These are phyloP conservation scores for Megaustenia siamemsis DNA, from an alignment of 2,888 invertebrate species.

Conservation along the genomic window DNA sequence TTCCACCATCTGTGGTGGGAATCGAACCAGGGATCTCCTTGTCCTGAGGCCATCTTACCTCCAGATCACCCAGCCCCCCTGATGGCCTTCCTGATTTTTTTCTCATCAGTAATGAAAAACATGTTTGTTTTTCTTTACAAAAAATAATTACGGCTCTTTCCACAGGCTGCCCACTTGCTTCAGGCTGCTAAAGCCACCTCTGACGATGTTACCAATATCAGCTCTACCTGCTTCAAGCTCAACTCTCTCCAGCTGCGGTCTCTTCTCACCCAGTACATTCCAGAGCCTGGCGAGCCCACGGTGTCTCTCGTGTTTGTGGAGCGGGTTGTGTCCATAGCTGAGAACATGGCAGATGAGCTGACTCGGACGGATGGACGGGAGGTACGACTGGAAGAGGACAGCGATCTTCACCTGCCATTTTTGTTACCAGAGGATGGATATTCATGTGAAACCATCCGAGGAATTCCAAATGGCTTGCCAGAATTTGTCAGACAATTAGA, in stretches of 20 bases:
- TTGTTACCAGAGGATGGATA: slow-evolving; percentile 98
- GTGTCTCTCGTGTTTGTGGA: slow-evolving; percentile 84
- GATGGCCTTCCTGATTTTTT: too few relatives aligned
- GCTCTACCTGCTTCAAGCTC: slow-evolving; percentile 96
- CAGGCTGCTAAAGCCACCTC: slow-evolving; percentile 89
- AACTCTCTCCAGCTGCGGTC: slow-evolving; percentile 96
- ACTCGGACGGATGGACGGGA: slow-evolving; percentile 91
- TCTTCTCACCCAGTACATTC: slow-evolving; percentile 88
- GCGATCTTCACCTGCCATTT: slow-evolving; percentile 91
- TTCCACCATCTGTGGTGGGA: too few relatives aligned
- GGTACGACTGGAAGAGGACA: slow-evolving; percentile 92
- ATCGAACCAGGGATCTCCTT: too few relatives aligned
- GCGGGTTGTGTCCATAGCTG: slow-evolving; percentile 78
- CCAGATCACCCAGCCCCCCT: too few relatives aligned
- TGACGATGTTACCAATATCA: slow-evolving; percentile 93
- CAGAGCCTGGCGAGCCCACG: slow-evolving; percentile 84
- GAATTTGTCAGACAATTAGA: slow-evolving; percentile 77
- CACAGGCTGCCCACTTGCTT: slow-evolving; percentile 92
- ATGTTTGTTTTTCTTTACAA: too few relatives aligned
- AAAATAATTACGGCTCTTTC: too few relatives aligned
- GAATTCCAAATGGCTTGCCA: slow-evolving; percentile 87
- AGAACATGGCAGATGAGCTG: slow-evolving; percentile 88
- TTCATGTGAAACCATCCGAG: slow-evolving; percentile 96
- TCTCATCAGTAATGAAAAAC: too few relatives aligned
- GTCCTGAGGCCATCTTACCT: too few relatives aligned